Conservation (phyloP, 2,113 vertebrate species). For the Thymallus thymallus region DNA sequence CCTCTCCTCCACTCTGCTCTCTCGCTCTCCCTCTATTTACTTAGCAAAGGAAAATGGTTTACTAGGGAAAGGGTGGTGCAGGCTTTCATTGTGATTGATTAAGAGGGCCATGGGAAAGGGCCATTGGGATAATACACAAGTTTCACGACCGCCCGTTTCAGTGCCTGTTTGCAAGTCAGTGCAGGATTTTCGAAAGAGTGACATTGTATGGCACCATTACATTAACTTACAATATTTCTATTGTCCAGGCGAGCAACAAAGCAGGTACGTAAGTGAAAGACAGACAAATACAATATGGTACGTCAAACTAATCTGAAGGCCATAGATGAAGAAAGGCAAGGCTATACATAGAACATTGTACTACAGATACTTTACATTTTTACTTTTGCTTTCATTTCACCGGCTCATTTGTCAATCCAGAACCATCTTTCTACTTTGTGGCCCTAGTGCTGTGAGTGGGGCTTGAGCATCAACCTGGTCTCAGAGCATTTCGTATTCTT, state of each 20-base stretch:
- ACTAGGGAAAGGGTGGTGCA: slow-evolving; percentile 31
- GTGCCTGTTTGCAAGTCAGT: slow-evolving; percentile 34
- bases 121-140: slow-evolving; percentile 48
- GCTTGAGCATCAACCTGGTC: no score
- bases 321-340: no score
- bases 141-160: slow-evolving; percentile 38
- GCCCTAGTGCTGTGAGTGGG: no score
- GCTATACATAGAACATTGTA: no score
- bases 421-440: no score
- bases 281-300: background rate
- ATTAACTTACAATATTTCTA: background rate
- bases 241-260: background rate
- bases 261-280: background rate
- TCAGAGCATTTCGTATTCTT: no score
- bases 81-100: slow-evolving; percentile 61
- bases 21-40: slow-evolving; percentile 47
- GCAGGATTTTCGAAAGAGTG: slow-evolving; percentile 29
- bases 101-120: slow-evolving; percentile 58
- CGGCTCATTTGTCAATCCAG: no score
- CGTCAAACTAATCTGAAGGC: background rate
- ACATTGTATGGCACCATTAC: slow-evolving; percentile 24
- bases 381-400: no score
- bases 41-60: slow-evolving; percentile 60
- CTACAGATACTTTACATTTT: no score
- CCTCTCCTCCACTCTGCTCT: slow-evolving; percentile 12